phyloP scores from a whole-genome alignment of 2,113 vertebrate species.

The Sialia sialis region DNA sequence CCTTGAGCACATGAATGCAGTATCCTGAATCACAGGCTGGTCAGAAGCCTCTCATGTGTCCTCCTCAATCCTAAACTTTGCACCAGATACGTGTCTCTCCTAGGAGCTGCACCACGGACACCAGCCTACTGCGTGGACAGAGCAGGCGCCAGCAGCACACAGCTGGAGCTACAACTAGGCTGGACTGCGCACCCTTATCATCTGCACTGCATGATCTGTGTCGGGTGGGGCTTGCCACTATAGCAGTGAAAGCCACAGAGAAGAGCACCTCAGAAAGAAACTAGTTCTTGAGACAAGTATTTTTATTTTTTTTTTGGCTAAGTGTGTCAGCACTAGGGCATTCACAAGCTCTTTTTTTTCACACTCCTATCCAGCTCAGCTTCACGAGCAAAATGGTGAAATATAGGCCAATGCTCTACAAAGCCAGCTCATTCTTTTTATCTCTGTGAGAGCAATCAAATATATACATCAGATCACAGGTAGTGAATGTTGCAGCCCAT shows the following conservation, averaged over 20 bases:
- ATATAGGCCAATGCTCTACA: neutral
- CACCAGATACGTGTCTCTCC: neutral
- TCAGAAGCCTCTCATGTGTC: neutral
- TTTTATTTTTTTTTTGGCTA: neutral
- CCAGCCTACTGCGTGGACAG: neutral
- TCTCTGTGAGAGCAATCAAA: neutral
- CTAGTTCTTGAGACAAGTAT: neutral
- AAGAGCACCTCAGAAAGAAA: neutral
- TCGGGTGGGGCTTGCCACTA: neutral
- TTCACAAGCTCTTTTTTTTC: neutral
- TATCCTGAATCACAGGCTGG: neutral
- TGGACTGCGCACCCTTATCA: neutral
- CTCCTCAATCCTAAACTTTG: neutral
- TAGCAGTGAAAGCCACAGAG: neutral
- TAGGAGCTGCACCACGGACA: neutral
- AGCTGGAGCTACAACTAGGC: neutral
- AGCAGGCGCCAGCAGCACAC: neutral
- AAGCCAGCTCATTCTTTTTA: neutral
- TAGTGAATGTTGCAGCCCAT: neutral
- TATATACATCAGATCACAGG: accelerated
- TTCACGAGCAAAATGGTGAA: neutral
- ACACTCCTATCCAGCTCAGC: neutral
- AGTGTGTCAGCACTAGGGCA: neutral
- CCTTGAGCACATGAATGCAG: neutral
- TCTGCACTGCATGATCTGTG: neutral